These are phyloP conservation scores for Corythoichthys intestinalis DNA, from an alignment of 2,113 vertebrate genomes.

Conservation along the genomic window DNA sequence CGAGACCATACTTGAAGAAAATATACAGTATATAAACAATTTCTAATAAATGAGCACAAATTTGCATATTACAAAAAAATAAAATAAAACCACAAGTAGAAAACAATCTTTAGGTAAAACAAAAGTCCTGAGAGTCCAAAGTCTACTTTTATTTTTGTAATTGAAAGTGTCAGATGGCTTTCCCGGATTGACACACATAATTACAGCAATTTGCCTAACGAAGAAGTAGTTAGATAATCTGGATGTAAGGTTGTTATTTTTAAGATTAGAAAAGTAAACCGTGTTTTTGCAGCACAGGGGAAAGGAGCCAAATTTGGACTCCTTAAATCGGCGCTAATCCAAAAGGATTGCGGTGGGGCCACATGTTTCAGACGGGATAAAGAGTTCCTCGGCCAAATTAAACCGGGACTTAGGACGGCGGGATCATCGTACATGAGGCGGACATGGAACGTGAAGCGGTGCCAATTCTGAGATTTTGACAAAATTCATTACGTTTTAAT, in stretches of 20 bases:
- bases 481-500: slow-evolving; percentile 67
- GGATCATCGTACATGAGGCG: slow-evolving; percentile 69
- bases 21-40: too few relatives aligned
- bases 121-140: too few relatives aligned
- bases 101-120: too few relatives aligned
- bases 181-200: slow-evolving; percentile 50
- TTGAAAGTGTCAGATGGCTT: too few relatives aligned
- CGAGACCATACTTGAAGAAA: too few relatives aligned
- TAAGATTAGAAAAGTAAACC: slow-evolving; percentile 64
- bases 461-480: slow-evolving; percentile 64
- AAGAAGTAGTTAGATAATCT: slow-evolving; percentile 49
- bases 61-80: too few relatives aligned
- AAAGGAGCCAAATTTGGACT: slow-evolving; percentile 55
- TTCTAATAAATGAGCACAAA: too few relatives aligned
- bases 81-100: too few relatives aligned
- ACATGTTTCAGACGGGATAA: slow-evolving; percentile 68
- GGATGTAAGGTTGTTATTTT: slow-evolving; percentile 24
- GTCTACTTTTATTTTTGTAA: too few relatives aligned
- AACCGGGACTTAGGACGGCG: slow-evolving; percentile 61
- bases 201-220: slow-evolving; percentile 62
- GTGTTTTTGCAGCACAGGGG: slow-evolving; percentile 21
- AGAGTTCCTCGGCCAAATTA: slow-evolving; percentile 65
- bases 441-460: slow-evolving; percentile 69
- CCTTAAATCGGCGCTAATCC: slow-evolving; percentile 70
- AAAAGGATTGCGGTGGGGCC: slow-evolving; percentile 62